A percentile compares a stretch with the other conserved stretches of the same genome.
Evolutionary conservation across 2,113 vertebrate genomes (phyloP).

Genomic region (Vulpes lagopus): DNA sequence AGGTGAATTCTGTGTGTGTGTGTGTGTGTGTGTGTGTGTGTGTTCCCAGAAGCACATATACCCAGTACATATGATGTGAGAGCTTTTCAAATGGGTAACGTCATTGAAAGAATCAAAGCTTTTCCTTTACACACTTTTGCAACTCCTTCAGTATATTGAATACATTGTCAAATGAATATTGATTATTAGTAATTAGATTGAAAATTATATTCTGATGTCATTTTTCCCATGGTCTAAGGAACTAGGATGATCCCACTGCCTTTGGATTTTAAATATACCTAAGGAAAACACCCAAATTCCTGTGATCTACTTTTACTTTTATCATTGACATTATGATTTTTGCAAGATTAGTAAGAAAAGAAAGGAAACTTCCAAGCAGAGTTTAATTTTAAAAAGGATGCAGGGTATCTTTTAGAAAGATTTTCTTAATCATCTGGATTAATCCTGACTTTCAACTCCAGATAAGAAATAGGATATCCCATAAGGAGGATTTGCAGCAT

Average conservation of each 20-base stretch:
- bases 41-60: background rate
- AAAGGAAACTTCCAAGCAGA: slow-evolving; percentile 71
- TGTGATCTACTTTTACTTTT: slow-evolving; percentile 60
- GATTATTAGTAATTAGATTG: slow-evolving; percentile 45
- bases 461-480: slow-evolving; percentile 83
- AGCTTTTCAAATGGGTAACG: slow-evolving; percentile 57
- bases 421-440: slow-evolving; percentile 85
- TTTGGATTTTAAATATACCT: slow-evolving; percentile 23
- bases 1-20: slow-evolving; percentile 41
- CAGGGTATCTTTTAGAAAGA: slow-evolving; percentile 80
- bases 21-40: background rate
- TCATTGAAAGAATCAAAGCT: slow-evolving; percentile 34
- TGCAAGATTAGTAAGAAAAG: slow-evolving; percentile 33
- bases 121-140: background rate
- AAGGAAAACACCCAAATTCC: background rate
- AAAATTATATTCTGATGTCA: slow-evolving; percentile 32
- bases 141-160: background rate
- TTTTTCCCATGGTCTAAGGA: background rate
- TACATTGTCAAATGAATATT: slow-evolving; percentile 44
- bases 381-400: slow-evolving; percentile 86
- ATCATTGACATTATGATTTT: slow-evolving; percentile 56
- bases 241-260: background rate
- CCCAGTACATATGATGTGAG: background rate
- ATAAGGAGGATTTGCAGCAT: slow-evolving; percentile 78
- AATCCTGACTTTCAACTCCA: slow-evolving; percentile 86